Evolutionary conservation across 35 echinoderm and acorn worm species (phyloP).

Genomic region (Chiridota heheva): DNA sequence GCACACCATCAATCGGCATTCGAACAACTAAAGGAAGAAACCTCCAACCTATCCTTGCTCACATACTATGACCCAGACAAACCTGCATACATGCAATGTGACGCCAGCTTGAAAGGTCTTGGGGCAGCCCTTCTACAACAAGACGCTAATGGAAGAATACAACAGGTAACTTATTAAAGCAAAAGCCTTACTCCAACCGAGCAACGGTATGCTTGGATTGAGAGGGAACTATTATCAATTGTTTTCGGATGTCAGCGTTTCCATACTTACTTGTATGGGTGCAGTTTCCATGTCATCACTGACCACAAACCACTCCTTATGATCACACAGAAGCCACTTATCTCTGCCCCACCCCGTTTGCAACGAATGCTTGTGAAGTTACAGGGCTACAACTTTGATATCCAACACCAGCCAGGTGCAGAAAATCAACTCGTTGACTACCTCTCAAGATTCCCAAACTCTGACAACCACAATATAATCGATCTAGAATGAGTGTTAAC

Average conservation of each 20-base stretch:
- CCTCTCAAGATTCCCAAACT: conserved; percentile 21
- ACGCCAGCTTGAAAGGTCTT: conserved; percentile 29
- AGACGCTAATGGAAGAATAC: neutral
- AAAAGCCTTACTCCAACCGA: conserved; percentile 9
- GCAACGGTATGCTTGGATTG: conserved; percentile 25
- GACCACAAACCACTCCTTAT: conserved; percentile 29
- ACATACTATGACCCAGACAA: conserved; percentile 10
- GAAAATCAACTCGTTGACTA: conserved; percentile 23
- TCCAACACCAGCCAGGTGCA: conserved; percentile 1
- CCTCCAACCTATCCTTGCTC: neutral
- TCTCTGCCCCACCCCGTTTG: conserved; percentile 16
- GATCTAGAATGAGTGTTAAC: conserved; percentile 35
- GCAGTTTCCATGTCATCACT: conserved; percentile 18
- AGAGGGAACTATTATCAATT: conserved; percentile 32
- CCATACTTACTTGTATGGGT: conserved; percentile 48
- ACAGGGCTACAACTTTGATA: conserved; percentile 34
- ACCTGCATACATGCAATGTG: conserved; percentile 31
- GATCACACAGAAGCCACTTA: conserved; percentile 17
- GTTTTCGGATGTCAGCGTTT: conserved; percentile 41
- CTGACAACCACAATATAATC: neutral
- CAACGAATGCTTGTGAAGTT: conserved; percentile 41
- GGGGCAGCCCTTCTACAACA: conserved; percentile 24
- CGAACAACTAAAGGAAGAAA: neutral
- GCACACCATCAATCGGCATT: conserved; percentile 21
- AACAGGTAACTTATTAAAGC: conserved; percentile 32